Evolutionary conservation across 2,113 vertebrate genomes (phyloP), one percentile per base, ranked within the genome.

Genomic region (Eublepharis macularius): DNA sequence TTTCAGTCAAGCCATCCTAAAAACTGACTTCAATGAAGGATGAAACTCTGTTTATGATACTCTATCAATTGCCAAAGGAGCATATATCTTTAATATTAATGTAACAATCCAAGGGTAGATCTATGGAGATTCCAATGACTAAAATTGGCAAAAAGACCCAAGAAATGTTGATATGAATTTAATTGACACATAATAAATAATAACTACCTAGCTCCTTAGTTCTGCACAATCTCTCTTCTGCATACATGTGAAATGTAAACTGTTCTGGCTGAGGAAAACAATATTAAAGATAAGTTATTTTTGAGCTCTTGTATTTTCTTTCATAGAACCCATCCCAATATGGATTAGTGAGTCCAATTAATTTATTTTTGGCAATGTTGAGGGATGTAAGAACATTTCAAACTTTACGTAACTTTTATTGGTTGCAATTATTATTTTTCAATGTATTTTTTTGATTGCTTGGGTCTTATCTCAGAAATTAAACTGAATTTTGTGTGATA

Each of bases 251-350:
- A 43, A 60, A 66, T 12, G 32, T 4, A 36, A 21, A 41, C 32
- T 75, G 32, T 47, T 83, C 5, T n/a, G 12, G 72, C 47, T 80
- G 49, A 9, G 26, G 36, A 29, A 83, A 72, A 77, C 8, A 72
- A 29, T 51, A 63, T n/a, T 66, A 13, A 57, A 82, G 66, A 78
- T 65, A 41, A 82, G 36, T 16, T 34, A 60, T n/a, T 70, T 49
- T 21, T 26, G 49, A 45, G 24, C 3, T 12, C 41, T 47, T 57
- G 29, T 14, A 5, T 69, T 74, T 90, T 74, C 76, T 88, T 88
- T 82, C 69, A 76, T 12, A 76, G 80, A 91, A 87, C 60, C 34
- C 84, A 91, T 49, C 10, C 81, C 36, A 8, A 41, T 83, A 0
- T 32, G 36, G 21, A 60, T 84, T 0, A 29, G 68, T 88, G 45